Conservation (phyloP, 2,113 vertebrate genomes). For the Eonycteris spelaea region DNA sequence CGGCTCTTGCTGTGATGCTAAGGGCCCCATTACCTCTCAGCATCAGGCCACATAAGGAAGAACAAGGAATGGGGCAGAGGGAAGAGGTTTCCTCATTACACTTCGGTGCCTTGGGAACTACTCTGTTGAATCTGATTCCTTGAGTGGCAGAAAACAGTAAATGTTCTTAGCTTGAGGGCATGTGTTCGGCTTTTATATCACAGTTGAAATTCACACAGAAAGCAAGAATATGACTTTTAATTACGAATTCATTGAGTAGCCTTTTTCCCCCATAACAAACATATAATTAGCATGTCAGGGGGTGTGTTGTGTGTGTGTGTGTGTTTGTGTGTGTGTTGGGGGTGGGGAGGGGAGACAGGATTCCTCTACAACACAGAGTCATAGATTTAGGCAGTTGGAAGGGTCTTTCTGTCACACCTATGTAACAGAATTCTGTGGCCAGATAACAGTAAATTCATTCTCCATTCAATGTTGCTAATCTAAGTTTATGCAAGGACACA, state of each 20-base stretch:
- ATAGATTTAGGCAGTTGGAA: neutral
- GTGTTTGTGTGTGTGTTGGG: too few species aligned
- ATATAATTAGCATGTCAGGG: neutral
- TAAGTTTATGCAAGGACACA: neutral
- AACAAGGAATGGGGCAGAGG: neutral
- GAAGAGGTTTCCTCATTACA: neutral
- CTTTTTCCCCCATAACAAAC: neutral
- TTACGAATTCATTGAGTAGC: neutral
- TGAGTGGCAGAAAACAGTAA: neutral
- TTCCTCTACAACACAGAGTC: neutral
- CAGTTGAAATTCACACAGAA: neutral
- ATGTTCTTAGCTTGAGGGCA: neutral
- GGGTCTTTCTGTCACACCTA: neutral
- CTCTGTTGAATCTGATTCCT: neutral
- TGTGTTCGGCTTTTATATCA: neutral
- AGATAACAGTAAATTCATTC: neutral
- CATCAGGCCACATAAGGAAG: neutral
- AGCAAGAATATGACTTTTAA: conserved; percentile 12
- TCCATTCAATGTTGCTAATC: neutral
- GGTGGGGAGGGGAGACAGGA: neutral
- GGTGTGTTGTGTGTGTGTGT: neutral
- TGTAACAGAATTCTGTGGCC: neutral
- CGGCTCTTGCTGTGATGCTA: neutral
- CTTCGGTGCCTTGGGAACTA: neutral
- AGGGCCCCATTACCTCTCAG: neutral